phyloP scores from a whole-genome alignment of 2,888 invertebrate genomes.

The Empis stercorea region DNA sequence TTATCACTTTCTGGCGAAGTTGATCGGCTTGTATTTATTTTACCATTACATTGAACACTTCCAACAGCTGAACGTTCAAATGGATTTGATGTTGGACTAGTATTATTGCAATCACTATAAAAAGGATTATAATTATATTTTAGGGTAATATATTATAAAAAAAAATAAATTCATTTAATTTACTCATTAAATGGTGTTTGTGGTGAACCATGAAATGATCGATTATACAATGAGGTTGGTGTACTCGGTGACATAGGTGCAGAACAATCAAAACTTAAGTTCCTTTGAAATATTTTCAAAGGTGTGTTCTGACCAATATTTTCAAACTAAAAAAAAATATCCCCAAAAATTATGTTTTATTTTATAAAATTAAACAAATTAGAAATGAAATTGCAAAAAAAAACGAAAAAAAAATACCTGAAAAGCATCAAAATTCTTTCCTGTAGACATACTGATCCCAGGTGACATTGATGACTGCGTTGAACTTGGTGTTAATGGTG shows the following conservation, averaged over 20 bases:
- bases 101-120: slow-evolving; percentile 29
- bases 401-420: slow-evolving; percentile 26
- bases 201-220: slow-evolving; percentile 35
- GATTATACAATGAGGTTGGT: slow-evolving; percentile 35
- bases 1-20: slow-evolving; percentile 34
- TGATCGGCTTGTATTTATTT: slow-evolving; percentile 29
- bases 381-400: slow-evolving; percentile 2
- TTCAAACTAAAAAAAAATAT: slow-evolving; percentile 36
- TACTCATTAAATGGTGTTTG: neutral
- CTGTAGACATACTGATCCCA: slow-evolving; percentile 20
- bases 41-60: slow-evolving; percentile 11
- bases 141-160: no score
- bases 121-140: neutral
- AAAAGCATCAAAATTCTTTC: slow-evolving; percentile 30
- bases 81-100: slow-evolving; percentile 1
- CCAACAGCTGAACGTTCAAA: slow-evolving; percentile 6
- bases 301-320: slow-evolving; percentile 36
- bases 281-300: slow-evolving; percentile 36
- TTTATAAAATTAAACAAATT: no score
- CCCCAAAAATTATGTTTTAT: no score
- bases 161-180: no score
- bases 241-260: slow-evolving; percentile 37
- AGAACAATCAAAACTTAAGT: slow-evolving; percentile 37
- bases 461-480: slow-evolving; percentile 32
- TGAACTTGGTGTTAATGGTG: slow-evolving; percentile 31